These are phyloP conservation scores for Leucania comma DNA, from an alignment of 2,888 invertebrate species.

Conservation along the genomic window DNA sequence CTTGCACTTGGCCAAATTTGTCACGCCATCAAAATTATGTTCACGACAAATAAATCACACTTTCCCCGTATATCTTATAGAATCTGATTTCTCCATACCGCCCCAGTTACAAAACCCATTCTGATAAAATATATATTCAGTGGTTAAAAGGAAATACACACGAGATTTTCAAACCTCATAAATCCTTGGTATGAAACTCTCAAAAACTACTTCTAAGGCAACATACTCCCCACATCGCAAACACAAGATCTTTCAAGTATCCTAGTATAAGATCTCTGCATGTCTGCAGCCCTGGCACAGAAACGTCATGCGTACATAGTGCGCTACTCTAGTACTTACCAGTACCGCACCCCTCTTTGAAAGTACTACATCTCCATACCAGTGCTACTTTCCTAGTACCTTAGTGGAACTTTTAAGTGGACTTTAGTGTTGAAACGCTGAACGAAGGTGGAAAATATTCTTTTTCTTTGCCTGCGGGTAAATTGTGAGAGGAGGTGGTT, in stretches of 20 bases:
- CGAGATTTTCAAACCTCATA: background rate
- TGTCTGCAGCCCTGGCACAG: slow-evolving; percentile 32
- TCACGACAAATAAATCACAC: too few relatives aligned
- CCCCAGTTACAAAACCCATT: too few relatives aligned
- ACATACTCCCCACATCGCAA: slow-evolving; percentile 7
- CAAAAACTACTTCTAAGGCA: slow-evolving; percentile 15
- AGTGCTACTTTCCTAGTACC: slow-evolving; percentile 33
- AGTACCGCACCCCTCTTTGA: slow-evolving; percentile 1
- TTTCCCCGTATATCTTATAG: too few relatives aligned
- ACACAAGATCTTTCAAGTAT: slow-evolving; percentile 28
- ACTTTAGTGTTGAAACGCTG: slow-evolving; percentile 34
- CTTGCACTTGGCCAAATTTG: too few relatives aligned
- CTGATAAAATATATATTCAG: background rate
- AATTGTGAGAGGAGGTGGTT: background rate
- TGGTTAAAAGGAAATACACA: background rate
- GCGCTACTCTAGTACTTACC: slow-evolving; percentile 28
- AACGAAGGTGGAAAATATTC: slow-evolving; percentile 12
- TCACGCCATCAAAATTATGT: too few relatives aligned
- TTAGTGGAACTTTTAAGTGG: slow-evolving; percentile 39
- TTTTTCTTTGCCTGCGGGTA: background rate
- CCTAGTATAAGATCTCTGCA: slow-evolving; percentile 54
- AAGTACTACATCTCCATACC: slow-evolving; percentile 10
- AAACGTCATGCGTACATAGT: slow-evolving; percentile 30
- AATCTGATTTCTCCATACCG: too few relatives aligned
- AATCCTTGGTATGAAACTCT: background rate